Evolutionary conservation across 2,797 vertebrate species (phyloP).

Genomic region (Mallotus villosus): DNA sequence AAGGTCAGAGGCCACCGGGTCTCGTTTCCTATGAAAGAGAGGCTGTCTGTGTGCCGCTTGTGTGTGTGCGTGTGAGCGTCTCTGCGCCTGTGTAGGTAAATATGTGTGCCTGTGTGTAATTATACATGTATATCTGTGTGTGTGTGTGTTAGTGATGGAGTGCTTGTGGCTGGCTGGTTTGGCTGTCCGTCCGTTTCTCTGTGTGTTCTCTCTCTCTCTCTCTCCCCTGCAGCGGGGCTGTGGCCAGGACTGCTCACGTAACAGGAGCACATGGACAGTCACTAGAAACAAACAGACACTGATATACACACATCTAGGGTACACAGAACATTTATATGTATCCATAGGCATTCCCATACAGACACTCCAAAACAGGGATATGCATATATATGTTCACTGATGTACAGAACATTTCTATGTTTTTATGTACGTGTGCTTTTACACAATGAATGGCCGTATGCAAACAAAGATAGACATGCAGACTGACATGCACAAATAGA

Average conservation of each 20-base stretch:
- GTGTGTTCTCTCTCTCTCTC: constrained; percentile 10
- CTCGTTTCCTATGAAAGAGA: constrained; percentile 74
- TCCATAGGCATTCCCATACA: background rate
- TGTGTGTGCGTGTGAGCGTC: constrained; percentile 37
- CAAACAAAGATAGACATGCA: background rate
- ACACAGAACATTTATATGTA: background rate
- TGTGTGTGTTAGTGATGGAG: constrained; percentile 37
- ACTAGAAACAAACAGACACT: constrained; percentile 8
- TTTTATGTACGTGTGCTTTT: no score
- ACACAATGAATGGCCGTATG: background rate
- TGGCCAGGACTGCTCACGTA: constrained; percentile 13
- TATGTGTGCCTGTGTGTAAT: constrained; percentile 35
- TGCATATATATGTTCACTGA: background rate
- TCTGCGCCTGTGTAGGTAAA: constrained; percentile 41
- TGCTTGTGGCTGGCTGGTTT: constrained; percentile 32
- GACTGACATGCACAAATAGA: background rate
- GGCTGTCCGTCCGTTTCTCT: constrained; percentile 36
- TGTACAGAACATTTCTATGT: background rate
- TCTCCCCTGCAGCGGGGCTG: constrained; percentile 3
- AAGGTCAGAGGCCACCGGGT: constrained; percentile 70
- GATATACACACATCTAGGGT: background rate
- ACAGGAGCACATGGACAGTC: background rate
- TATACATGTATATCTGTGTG: constrained; percentile 35
- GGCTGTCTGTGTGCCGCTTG: constrained; percentile 45
- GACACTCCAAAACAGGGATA: background rate